Evolutionary conservation across 2,113 vertebrate species (phyloP).

Genomic region (Odocoileus hemionus): DNA sequence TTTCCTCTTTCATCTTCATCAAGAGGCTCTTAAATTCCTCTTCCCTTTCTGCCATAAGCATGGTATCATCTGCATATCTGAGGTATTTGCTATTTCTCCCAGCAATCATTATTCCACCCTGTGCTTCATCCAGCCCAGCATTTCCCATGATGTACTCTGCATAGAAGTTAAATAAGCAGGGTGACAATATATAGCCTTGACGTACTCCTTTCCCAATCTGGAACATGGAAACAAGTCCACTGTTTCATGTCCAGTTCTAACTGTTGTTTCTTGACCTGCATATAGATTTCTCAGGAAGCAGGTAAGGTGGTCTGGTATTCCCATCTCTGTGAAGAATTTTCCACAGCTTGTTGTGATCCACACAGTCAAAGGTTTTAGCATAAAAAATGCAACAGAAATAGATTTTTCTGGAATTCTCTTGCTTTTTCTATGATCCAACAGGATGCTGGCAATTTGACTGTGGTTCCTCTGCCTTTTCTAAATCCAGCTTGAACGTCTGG

Average conservation of each 20-base stretch:
- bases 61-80: background rate
- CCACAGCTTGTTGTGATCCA: background rate
- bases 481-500: background rate
- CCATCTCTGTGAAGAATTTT: background rate
- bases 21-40: background rate
- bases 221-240: background rate
- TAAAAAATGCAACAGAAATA: background rate
- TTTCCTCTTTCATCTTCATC: background rate
- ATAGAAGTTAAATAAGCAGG: background rate
- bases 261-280: background rate
- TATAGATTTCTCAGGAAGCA: background rate
- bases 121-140: background rate
- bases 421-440: background rate
- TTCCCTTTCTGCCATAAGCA: background rate
- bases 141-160: background rate
- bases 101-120: background rate
- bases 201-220: background rate
- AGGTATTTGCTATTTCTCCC: background rate
- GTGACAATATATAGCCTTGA: background rate
- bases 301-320: background rate
- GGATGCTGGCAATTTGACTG: background rate
- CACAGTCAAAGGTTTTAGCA: background rate
- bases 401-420: background rate
- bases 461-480: background rate
- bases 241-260: background rate